Evolutionary conservation across 2,113 vertebrate genomes (phyloP).

Genomic region (Lichenostomus cassidix): DNA sequence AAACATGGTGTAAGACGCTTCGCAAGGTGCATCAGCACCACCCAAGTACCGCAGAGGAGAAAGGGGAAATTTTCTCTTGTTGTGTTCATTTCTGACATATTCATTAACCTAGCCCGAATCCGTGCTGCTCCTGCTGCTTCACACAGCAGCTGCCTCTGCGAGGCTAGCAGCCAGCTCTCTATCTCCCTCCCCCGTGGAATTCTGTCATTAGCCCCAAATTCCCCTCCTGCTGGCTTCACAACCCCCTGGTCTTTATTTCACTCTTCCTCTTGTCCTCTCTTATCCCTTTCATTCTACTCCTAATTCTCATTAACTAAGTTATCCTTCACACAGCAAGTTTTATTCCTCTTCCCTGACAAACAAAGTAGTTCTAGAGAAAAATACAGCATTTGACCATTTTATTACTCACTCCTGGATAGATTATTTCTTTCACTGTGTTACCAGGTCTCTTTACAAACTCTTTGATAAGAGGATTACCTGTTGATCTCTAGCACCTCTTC

Average conservation of each 20-base stretch:
- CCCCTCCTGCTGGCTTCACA: not conserved
- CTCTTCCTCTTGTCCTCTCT: not conserved
- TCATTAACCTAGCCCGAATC: not conserved
- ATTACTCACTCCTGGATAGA: not conserved
- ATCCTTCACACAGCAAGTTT: not conserved
- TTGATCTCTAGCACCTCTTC: not conserved
- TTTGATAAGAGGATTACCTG: not conserved
- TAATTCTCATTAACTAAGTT: not conserved
- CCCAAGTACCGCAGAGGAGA: not conserved
- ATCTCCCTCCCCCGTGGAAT: not conserved
- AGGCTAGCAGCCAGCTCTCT: not conserved
- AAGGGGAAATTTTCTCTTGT: not conserved
- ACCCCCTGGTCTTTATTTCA: not conserved
- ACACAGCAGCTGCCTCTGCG: not conserved
- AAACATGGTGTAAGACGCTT: not conserved
- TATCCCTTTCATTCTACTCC: not conserved
- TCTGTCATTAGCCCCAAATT: not conserved
- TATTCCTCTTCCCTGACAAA: not conserved
- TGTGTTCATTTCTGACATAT: not conserved
- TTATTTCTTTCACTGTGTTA: not conserved
- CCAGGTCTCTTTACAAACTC: not conserved
- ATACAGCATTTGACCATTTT: too few relatives aligned
- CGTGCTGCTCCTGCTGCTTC: not conserved
- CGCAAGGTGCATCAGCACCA: not conserved
- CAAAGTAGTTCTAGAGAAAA: not conserved